Evolutionary conservation across 2,797 vertebrate genomes (phyloP), one percentile per base, ranked within the genome.

Genomic region (Crax fasciolata): DNA sequence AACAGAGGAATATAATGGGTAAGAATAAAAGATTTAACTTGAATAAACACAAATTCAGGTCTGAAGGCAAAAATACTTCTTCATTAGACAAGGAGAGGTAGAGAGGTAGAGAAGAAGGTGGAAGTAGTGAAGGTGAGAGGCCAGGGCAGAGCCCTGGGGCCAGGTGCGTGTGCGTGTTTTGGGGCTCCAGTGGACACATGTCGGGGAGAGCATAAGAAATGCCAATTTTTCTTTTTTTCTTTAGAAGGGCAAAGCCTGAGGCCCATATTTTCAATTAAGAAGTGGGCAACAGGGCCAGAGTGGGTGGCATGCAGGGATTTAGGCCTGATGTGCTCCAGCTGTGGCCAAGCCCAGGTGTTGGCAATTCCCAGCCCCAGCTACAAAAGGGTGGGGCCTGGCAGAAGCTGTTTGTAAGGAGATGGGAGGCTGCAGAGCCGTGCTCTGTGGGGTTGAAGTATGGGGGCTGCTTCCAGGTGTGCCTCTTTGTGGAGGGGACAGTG

Each of bases 1-100:
- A 95, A 90, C 71, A 94, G 89, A 84, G 65, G 65, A 28, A 93
- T 48, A 93, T 93, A 87, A 89, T 44, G 61, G 67, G 44, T 71
- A 88, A 84, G 84, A 91, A 79, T 83, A 75, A 93, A 94, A 84
- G 76, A 82, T 1, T 27, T 43, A 91, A 87, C 79, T 18, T 67
- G 73, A 59, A 82, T 67, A 92, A 89, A 85, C 57, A 61, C 38
- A 67, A 91, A 84, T 79, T 89, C 25, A 32, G 12, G 52, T 73
- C 70, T 89, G 73, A 59, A 75, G 51, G 59, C 30, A 76, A 90
- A 82, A 91, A 14, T 43, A 63, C 27, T 66, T 32, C 6, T 1
- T 1, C 0, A 78, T 92, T 78, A 78, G 90, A 49, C 20, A 81
- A 73, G 25, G 12, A 55, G 10, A 8, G 27, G 32, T 7, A 49